Evolutionary conservation across 2,797 vertebrate genomes (phyloP).

Genomic region (Alcedo quadribrachys): DNA sequence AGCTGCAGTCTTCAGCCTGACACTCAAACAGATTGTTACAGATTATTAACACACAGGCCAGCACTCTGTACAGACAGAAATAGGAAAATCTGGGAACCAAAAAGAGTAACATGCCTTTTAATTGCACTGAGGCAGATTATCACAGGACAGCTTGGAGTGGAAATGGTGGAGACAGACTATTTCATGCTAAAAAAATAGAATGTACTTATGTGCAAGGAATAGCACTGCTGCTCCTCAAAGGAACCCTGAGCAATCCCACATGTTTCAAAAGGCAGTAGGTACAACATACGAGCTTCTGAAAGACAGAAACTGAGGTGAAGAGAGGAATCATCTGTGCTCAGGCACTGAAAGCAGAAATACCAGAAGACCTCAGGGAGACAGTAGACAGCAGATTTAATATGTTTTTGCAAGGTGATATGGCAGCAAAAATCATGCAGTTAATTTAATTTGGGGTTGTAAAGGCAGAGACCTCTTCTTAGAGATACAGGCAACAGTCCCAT

Average conservation of each 20-base stretch:
- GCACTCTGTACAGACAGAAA: neutral
- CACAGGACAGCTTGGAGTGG: conserved; percentile 16
- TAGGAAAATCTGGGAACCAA: conserved; percentile 37
- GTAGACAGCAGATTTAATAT: conserved; percentile 66
- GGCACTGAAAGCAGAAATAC: conserved; percentile 53
- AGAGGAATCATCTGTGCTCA: conserved; percentile 57
- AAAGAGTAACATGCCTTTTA: conserved; percentile 6
- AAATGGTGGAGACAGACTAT: conserved; percentile 27
- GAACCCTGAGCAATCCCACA: neutral
- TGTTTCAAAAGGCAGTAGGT: conserved; percentile 45
- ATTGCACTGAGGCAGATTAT: neutral
- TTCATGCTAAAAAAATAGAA: conserved; percentile 10
- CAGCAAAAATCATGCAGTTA: conserved; percentile 68
- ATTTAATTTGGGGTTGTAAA: conserved; percentile 72
- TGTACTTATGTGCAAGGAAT: conserved; percentile 29
- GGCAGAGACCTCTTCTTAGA: conserved; percentile 58
- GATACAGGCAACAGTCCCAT: conserved; percentile 41
- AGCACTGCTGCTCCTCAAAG: conserved; percentile 12
- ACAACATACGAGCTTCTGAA: conserved; percentile 30
- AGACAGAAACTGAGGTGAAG: conserved; percentile 41
- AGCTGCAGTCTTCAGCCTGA: neutral
- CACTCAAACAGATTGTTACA: neutral
- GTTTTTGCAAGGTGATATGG: conserved; percentile 66
- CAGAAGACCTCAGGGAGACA: conserved; percentile 61
- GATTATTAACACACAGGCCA: conserved; percentile 32